Percentiles rank a stretch among this genome's conserved stretches.
Conservation (phyloP, 1,140 invertebrate species). For the Achroia grisella region DNA sequence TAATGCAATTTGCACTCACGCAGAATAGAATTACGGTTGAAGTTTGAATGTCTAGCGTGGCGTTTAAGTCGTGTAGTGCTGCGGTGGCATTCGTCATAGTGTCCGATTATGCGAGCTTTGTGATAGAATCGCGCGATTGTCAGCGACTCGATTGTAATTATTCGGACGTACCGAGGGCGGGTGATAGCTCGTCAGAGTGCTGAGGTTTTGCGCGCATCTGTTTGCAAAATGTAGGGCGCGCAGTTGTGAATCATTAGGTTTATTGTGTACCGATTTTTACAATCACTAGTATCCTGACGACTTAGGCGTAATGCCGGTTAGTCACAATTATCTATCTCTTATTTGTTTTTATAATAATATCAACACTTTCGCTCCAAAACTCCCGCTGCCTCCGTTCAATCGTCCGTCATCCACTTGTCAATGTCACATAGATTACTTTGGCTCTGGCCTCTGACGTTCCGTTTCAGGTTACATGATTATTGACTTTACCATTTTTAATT, state of each 20-base stretch:
- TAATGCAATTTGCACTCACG: conserved; percentile 18
- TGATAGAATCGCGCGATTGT: conserved; percentile 68
- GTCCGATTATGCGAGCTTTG: conserved; percentile 70
- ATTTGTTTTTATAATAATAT: too few species aligned
- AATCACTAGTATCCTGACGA: too few species aligned
- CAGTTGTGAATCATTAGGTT: conserved; percentile 10
- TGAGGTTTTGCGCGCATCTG: conserved; percentile 47
- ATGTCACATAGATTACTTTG: too few species aligned
- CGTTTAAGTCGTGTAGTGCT: conserved; percentile 31
- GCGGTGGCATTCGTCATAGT: conserved; percentile 40
- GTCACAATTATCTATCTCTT: too few species aligned
- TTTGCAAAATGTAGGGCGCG: conserved; percentile 28
- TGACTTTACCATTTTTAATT: too few species aligned
- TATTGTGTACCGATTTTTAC: conserved; percentile 6
- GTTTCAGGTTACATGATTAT: too few species aligned
- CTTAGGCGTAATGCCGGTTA: too few species aligned
- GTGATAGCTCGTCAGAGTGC: conserved; percentile 38
- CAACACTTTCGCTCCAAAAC: too few species aligned
- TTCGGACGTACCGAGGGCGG: conserved; percentile 35
- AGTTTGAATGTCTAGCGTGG: conserved; percentile 12
- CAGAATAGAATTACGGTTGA: conserved; percentile 17
- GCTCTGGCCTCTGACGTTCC: too few species aligned
- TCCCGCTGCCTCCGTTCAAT: too few species aligned
- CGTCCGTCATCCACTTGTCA: too few species aligned
- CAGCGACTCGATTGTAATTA: conserved; percentile 69